A percentile compares a stretch with the other conserved stretches of the same genome.
These are phyloP conservation scores for Heptranchias perlo DNA, from an alignment of 2,113 vertebrate genomes.

Conservation along the genomic window DNA sequence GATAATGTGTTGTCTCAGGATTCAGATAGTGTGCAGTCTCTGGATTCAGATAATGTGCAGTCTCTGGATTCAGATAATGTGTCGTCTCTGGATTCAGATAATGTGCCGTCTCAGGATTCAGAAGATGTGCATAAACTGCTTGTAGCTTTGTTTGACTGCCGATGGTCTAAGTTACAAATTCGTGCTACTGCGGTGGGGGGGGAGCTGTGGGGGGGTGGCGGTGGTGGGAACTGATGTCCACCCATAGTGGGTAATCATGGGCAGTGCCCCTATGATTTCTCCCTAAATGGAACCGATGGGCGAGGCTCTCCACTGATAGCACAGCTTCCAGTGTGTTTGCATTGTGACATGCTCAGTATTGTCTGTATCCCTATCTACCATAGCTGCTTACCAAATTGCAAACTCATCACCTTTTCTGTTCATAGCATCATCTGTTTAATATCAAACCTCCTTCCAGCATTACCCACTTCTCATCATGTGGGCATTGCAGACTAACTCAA, in stretches of 20 bases:
- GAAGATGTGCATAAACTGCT: no score
- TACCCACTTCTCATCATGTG: neutral
- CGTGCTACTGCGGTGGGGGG: no score
- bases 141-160: no score
- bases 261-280: neutral
- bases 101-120: no score
- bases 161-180: neutral
- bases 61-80: no score
- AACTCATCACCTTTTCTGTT: neutral
- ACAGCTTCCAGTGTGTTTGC: neutral
- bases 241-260: neutral
- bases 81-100: no score
- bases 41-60: no score
- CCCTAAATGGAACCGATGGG: neutral
- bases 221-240: no score
- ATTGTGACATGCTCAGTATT: neutral
- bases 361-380: neutral
- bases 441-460: neutral
- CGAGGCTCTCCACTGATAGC: neutral
- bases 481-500: neutral
- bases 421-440: neutral
- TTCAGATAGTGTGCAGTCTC: no score
- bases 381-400: neutral
- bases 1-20: no score
- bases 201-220: no score